These are phyloP conservation scores for Matsumyia berberina DNA, from an alignment of 2,888 invertebrate species.

Conservation along the genomic window DNA sequence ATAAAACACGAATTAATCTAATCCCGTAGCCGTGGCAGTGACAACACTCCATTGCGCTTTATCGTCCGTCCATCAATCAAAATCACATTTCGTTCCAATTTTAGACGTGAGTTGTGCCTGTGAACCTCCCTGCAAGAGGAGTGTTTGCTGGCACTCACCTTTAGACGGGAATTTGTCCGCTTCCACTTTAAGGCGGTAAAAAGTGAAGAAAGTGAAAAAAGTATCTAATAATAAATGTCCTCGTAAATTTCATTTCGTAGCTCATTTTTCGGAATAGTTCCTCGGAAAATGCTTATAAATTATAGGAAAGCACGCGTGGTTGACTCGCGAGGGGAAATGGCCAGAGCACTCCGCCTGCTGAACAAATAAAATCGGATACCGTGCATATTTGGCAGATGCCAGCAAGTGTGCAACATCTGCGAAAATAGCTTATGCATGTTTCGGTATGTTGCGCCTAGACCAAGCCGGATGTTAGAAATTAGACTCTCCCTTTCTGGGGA, in stretches of 20 bases:
- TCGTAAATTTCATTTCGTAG: constrained; percentile 63
- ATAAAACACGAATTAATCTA: constrained; percentile 61
- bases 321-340: background rate
- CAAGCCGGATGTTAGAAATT: constrained; percentile 70
- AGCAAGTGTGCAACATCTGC: constrained; percentile 70
- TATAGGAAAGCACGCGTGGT: constrained; percentile 45
- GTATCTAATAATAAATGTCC: constrained; percentile 72
- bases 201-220: constrained; percentile 13
- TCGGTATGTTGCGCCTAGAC: constrained; percentile 56
- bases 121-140: constrained; percentile 33
- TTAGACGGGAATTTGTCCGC: constrained; percentile 19
- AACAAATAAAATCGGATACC: constrained; percentile 31
- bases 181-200: constrained; percentile 7
- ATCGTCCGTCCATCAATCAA: constrained; percentile 72
- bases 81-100: constrained; percentile 49
- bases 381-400: constrained; percentile 53
- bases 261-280: constrained; percentile 37
- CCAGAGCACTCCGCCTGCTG: constrained; percentile 1
- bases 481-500: constrained; percentile 40
- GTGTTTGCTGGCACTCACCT: constrained; percentile 39
- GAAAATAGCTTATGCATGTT: constrained; percentile 50
- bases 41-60: constrained; percentile 63
- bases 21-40: constrained; percentile 55
- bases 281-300: constrained; percentile 53
- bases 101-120: constrained; percentile 57